A percentile compares a stretch with the other conserved stretches of the same genome.
phyloP scores from a whole-genome alignment of 2,797 vertebrate species.

The Mus minutoides region DNA sequence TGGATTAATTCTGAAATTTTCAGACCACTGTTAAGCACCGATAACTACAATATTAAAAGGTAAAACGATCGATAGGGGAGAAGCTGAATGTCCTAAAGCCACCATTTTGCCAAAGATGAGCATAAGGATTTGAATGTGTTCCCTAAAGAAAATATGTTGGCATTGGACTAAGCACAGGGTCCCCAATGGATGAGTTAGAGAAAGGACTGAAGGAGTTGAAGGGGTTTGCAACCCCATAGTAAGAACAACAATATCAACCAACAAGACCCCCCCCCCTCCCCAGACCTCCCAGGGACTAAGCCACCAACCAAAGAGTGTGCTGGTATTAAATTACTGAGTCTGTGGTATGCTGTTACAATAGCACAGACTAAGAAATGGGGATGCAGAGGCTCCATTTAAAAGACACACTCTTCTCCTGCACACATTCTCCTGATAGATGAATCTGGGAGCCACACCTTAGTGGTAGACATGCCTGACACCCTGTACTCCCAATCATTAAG shows the following conservation, averaged over 20 bases:
- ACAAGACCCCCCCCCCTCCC: no score
- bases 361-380: neutral
- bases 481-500: accelerated
- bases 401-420: neutral
- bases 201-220: no score
- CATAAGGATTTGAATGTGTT: neutral
- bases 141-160: neutral
- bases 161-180: no score
- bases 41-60: neutral
- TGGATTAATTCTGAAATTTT: neutral
- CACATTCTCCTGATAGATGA: neutral
- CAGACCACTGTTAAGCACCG: neutral
- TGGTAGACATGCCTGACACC: neutral
- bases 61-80: neutral
- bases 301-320: no score
- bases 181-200: no score
- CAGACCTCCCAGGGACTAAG: no score
- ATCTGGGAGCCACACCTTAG: neutral
- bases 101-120: neutral
- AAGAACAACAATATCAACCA: no score
- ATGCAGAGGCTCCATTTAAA: neutral
- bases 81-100: neutral
- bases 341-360: neutral
- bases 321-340: neutral
- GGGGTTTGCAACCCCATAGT: no score